Conservation (phyloP, 2,797 vertebrate genomes). For the Ataeniobius toweri region DNA sequence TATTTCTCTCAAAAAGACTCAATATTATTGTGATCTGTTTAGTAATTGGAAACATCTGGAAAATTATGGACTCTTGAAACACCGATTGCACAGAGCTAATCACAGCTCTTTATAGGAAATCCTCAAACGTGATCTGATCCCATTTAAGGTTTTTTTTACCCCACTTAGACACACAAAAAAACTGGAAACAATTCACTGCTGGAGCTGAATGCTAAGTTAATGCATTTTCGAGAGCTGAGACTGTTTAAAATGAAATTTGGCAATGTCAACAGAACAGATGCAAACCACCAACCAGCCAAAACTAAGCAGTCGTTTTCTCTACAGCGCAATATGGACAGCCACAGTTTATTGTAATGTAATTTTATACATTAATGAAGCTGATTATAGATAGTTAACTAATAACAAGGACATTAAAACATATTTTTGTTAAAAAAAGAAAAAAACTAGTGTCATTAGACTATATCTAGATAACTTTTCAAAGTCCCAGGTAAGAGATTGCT, state of each 20-base stretch:
- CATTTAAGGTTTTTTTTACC: background rate
- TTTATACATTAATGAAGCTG: background rate
- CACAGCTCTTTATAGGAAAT: background rate
- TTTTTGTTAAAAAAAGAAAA: background rate
- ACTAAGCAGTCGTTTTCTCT: constrained; percentile 19
- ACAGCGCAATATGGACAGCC: background rate
- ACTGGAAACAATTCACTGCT: constrained; percentile 31
- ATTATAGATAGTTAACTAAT: background rate
- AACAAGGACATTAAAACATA: background rate
- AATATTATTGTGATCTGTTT: background rate
- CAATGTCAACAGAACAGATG: constrained; percentile 41
- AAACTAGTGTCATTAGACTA: background rate
- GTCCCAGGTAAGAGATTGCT: no score
- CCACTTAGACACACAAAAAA: constrained; percentile 15
- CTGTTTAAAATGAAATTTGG: constrained; percentile 43
- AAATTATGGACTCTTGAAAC: background rate
- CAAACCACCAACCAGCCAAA: constrained; percentile 27
- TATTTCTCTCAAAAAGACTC: background rate
- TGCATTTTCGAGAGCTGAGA: constrained; percentile 34
- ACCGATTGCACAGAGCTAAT: background rate
- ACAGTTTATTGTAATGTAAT: background rate
- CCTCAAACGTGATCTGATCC: background rate
- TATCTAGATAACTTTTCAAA: background rate
- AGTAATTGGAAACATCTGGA: background rate
- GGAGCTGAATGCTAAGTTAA: constrained; percentile 30